Base-by-base conservation (phyloP, 1,140 invertebrate species). In the Arion vulgaris region DNA sequence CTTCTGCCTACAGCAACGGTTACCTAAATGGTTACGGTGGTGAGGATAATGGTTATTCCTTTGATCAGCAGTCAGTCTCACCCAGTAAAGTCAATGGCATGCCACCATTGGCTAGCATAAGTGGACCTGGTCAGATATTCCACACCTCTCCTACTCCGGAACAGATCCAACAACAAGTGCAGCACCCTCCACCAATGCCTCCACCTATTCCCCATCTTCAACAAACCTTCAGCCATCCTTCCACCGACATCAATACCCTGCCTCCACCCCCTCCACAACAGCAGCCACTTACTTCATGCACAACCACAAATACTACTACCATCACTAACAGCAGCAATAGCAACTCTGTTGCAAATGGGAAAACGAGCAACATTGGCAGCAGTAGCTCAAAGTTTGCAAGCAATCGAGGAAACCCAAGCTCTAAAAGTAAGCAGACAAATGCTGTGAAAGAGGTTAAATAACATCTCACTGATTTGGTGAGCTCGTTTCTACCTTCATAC, bases 131-230 rank as follows among this genome's bases (percentile, higher is more conserved):
- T 1, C 53, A 66, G 36, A 72, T 80, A 1, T 45, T 39, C n/a
- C 79, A 80, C 32, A 72, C 38, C 45, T 80, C 79, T 39, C 79
- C 79, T 5, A 80, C 79, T 15, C 79, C 79, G 0, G 79, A 80
- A 68, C 79, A 80, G 45, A 80, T 80, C n/a, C 79, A 80, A 68
- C 79, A 80, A 41, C 79, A 80, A 39, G 41, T 80, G 68, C 79
- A 71, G 39, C 79, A 80, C 68, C 79, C 79, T 26, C 79, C 79
- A 5, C 79, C 79, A 7, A 45, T 72, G 68, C 77, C 77, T 26
- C 75, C 75, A 49, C 19, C 26, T 57, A 28, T 26, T 11, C 68
- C 79, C 26, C 79, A 80, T 45, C 26, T 80, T 36, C 79, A 80
- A 7, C 79, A 72, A 72, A 39, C 79, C n/a, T 80, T 72, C 68